Base-by-base conservation (phyloP, 2,888 invertebrate genomes). In the Troides aeacus region DNA sequence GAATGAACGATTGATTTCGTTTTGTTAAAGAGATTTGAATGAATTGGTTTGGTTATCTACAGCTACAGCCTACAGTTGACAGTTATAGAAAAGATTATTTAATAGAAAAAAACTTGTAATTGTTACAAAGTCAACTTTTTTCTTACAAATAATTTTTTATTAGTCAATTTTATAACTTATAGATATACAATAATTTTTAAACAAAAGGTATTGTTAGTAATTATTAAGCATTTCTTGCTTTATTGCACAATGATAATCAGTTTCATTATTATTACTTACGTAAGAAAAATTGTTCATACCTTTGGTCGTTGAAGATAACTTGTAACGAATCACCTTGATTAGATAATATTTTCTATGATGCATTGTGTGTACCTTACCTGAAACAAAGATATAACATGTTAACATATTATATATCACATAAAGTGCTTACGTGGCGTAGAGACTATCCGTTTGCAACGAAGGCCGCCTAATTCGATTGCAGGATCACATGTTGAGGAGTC, bases 221-320 rank as follows among this genome's bases (percentile, higher is more conserved):
- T 4, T 58, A 58, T n/a, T 53, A 53, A 5, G 15, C 46, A n/a
- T 23, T n/a, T 57, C 59, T 70, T 61, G 69, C 62, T 68, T 66
- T 68, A 70, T 66, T 76, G 39, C 24, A 63, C 62, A 64, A 64
- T 53, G 30, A 57, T 64, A 89, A 89, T 89, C 84, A 84, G 81
- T 79, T 76, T 39, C 71, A 76, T 81, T 83, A 86, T 86, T 85
- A 84, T 84, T 82, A 82, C 84, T 77, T 82, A 81, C 70, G 72
- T 73, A 75, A 79, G 73, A 78, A 78, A 75, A 71, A 72, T 77
- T 78, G 79, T 78, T 79, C 72, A 76, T 73, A 72, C 77, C 77
- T 73, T 72, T 75, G 21, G 23, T 18, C 23, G 21, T 62, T 57
- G 75, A 56, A 21, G 56, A 56, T 21, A 56, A 56, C 15, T 58